Conservation (phyloP, 2,888 invertebrate species). For the Spodoptera exigua region DNA sequence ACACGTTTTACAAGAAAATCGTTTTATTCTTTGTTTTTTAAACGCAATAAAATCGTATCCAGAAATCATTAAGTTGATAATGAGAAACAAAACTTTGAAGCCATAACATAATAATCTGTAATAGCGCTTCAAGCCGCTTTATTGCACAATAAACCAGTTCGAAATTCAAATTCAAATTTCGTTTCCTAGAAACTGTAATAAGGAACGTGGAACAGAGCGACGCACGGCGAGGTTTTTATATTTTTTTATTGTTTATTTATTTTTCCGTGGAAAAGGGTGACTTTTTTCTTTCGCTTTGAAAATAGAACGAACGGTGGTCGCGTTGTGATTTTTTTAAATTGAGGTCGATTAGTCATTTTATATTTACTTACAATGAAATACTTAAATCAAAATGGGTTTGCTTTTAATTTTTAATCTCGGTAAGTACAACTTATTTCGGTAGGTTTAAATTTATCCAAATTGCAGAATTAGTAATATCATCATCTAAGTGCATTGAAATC, state of each 20-base stretch:
- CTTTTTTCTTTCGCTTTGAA: conserved; percentile 41
- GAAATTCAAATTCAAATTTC: conserved; percentile 68
- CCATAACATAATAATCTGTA: conserved; percentile 72
- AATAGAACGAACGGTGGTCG: conserved; percentile 18
- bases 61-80: conserved; percentile 58
- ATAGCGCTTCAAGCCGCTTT: conserved; percentile 67
- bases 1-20: conserved; percentile 8
- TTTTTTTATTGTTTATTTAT: conserved; percentile 69
- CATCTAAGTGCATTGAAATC: too few relatives aligned
- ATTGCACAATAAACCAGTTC: conserved; percentile 68
- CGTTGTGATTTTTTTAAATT: conserved; percentile 40
- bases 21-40: conserved; percentile 8
- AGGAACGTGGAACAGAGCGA: conserved; percentile 62
- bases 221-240: conserved; percentile 51
- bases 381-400: too few relatives aligned
- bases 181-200: conserved; percentile 73
- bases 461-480: too few relatives aligned
- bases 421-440: too few relatives aligned
- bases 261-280: conserved; percentile 63
- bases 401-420: too few relatives aligned
- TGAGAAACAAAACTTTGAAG: conserved; percentile 61
- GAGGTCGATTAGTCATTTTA: conserved; percentile 30
- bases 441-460: too few relatives aligned
- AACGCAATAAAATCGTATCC: conserved; percentile 39
- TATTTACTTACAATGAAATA: too few relatives aligned